phyloP scores from a whole-genome alignment of 2,113 vertebrate genomes.

The Nicator chloris region DNA sequence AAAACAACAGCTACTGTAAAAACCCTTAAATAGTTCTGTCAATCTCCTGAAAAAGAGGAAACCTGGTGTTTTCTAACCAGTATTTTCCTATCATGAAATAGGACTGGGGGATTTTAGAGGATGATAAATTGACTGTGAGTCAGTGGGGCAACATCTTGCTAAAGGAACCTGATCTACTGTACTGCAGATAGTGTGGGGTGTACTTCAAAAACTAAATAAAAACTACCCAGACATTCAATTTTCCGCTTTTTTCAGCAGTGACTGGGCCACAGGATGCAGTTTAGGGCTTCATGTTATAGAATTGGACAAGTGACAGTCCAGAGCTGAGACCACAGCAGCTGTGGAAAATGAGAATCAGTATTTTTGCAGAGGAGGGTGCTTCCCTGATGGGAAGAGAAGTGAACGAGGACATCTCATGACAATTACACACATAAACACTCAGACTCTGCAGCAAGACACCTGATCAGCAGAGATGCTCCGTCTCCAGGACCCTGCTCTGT shows the following conservation, averaged over 20 bases:
- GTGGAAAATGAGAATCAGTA: slow-evolving; percentile 21
- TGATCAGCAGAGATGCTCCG: background rate
- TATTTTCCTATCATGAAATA: slow-evolving; percentile 48
- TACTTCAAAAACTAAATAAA: background rate
- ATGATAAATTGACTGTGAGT: slow-evolving; percentile 49
- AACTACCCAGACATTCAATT: background rate
- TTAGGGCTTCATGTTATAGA: background rate
- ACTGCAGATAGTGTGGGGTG: background rate
- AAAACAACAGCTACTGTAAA: background rate
- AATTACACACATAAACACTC: background rate
- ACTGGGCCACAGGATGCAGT: background rate
- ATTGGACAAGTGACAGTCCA: background rate
- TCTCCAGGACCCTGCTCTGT: background rate
- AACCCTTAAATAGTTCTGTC: slow-evolving; percentile 43
- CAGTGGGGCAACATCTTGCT: background rate
- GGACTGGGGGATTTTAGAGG: slow-evolving; percentile 46
- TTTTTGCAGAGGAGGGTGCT: background rate
- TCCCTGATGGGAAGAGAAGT: background rate
- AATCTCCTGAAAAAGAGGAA: slow-evolving; percentile 46
- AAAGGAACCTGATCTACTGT: background rate
- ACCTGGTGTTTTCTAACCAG: background rate
- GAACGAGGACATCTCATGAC: background rate
- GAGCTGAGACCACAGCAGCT: background rate
- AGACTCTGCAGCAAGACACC: background rate
- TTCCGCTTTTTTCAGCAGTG: slow-evolving; percentile 50